Conservation (phyloP, 2,797 vertebrate species). For the Cryptoblepharus egeriae region DNA sequence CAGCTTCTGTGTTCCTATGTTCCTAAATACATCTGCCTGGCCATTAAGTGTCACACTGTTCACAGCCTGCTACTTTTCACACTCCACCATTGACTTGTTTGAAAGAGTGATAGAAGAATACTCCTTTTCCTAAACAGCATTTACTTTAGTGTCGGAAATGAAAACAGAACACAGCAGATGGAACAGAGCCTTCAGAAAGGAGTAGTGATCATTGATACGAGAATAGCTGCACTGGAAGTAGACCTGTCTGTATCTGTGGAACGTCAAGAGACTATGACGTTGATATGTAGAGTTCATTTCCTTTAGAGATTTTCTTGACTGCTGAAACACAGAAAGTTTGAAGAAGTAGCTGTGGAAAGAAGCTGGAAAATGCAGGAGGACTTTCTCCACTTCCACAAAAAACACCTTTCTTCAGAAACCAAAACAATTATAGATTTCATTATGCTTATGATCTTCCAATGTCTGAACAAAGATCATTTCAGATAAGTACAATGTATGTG, state of each 20-base stretch:
- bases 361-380: background rate
- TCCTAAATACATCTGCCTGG: no score
- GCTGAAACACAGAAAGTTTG: background rate
- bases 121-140: background rate
- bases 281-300: background rate
- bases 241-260: background rate
- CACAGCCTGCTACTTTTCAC: background rate
- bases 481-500: no score
- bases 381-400: background rate
- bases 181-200: background rate
- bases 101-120: background rate
- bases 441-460: no score
- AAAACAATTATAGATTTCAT: background rate
- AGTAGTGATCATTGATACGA: background rate
- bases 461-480: no score
- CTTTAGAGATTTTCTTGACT: background rate
- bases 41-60: no score
- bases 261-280: background rate
- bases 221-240: background rate
- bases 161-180: no score
- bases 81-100: background rate
- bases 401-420: background rate
- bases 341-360: background rate
- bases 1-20: no score
- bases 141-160: no score